phyloP scores from a whole-genome alignment of 2,888 invertebrate genomes.

The Meteorus colon region DNA sequence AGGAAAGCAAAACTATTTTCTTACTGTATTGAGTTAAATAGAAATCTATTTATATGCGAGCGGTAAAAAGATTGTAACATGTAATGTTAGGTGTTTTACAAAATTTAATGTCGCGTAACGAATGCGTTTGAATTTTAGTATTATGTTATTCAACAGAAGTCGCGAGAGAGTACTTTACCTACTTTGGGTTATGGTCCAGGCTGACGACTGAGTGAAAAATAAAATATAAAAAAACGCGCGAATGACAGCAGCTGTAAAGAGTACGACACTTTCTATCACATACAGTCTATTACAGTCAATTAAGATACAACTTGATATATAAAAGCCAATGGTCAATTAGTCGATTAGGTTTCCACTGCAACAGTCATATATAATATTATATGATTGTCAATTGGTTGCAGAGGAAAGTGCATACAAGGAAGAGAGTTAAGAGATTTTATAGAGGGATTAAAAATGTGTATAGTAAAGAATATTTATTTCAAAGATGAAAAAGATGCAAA shows the following conservation, averaged over 20 bases:
- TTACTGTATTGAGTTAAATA: not conserved
- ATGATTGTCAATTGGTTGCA: constrained; percentile 19
- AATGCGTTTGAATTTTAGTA: not conserved
- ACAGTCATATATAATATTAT: not conserved
- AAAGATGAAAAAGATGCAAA: not conserved
- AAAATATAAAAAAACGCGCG: not conserved
- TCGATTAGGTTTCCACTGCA: constrained; percentile 2
- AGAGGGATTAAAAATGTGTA: not conserved
- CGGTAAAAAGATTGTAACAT: too few species aligned
- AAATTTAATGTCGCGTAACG: not conserved
- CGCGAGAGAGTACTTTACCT: not conserved
- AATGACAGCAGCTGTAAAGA: constrained; percentile 31
- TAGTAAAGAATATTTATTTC: not conserved
- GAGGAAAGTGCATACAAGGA: not conserved
- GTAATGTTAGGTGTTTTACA: not conserved
- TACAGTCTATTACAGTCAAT: not conserved
- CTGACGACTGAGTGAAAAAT: not conserved
- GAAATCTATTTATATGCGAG: too few species aligned
- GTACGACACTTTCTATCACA: constrained; percentile 31
- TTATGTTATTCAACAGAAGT: not conserved
- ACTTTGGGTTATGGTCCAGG: not conserved
- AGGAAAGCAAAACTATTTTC: not conserved
- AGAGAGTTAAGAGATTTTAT: not conserved
- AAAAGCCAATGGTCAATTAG: constrained; percentile 21
- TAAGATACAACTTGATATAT: constrained; percentile 8